Evolutionary conservation across 2,113 vertebrate genomes (phyloP), one percentile per base, ranked within the genome.

Genomic region (Pterophyllum scalare): DNA sequence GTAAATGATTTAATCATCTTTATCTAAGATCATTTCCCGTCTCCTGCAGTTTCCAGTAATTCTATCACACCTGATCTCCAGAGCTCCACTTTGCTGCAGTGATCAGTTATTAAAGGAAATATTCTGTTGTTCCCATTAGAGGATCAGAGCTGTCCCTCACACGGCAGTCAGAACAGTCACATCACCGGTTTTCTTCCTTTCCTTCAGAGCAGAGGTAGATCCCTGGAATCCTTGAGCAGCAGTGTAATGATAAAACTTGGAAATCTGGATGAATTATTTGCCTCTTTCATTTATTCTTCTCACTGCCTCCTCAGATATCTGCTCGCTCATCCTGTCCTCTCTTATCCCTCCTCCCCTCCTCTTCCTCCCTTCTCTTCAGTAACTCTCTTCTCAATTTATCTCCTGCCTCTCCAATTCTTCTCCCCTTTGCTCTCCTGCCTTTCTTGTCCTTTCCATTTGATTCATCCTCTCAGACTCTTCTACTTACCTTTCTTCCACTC

Each of bases 341-440:
- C 56, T 46, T 31, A 61, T 75, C 76, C 26, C 19, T 61, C 49
- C 52, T 13, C 26, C 33, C 22, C 26, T 8, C 7, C 14, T 6
- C 80, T 14, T 62, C 3, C 26, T 11, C 10, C 56, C 24, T 26
- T 65, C 28, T 22, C 54, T 8, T 14, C 28, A 1, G n/a, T 22
- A 10, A 11, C 70, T 81, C 61, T 76, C 31, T 7, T 52, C 61
- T 86, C 79, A 33, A 80, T 86, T 76, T 56, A 79, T 74, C 84
- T 84, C 58, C 76, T 15, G 52, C 74, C 26, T 84, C 8, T 81
- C 70, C 35, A 74, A 22, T 60, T 82, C 77, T 64, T 46, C 60
- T 46, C 19, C 59, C n/a, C 65, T 24, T 40, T 43, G 62, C 59
- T 6, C 3, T 57, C 26, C 19, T 11, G 15, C 49, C 65, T 74